These are phyloP conservation scores for Scaptomyza graminum DNA, from an alignment of 1,140 invertebrate species.

Conservation along the genomic window DNA sequence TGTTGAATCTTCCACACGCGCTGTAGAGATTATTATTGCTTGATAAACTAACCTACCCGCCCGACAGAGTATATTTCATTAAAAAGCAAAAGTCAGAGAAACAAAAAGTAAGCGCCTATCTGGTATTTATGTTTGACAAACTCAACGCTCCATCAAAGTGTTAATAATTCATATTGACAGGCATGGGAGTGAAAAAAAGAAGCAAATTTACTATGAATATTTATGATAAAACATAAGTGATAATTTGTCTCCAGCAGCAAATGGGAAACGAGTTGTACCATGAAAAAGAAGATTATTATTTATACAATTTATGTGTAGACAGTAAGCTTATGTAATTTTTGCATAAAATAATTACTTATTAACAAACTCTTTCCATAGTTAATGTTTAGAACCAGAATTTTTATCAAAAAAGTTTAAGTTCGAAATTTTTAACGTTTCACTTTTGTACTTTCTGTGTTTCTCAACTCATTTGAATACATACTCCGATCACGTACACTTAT, in stretches of 20 bases:
- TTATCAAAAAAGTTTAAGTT: too few relatives aligned
- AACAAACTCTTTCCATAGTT: too few relatives aligned
- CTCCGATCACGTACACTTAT: background rate
- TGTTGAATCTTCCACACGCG: constrained; percentile 18
- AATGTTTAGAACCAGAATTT: too few relatives aligned
- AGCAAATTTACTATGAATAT: constrained; percentile 11
- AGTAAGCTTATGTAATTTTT: background rate
- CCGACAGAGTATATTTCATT: constrained; percentile 29
- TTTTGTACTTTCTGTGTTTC: too few relatives aligned
- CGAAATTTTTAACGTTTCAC: too few relatives aligned
- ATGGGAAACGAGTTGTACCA: constrained; percentile 1
- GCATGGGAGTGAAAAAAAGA: constrained; percentile 20
- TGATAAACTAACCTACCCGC: constrained; percentile 30
- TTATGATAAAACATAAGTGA: constrained; percentile 36
- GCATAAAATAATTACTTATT: too few relatives aligned
- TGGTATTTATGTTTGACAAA: constrained; percentile 46
- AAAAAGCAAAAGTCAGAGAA: constrained; percentile 31
- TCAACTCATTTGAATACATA: too few relatives aligned
- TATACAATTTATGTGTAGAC: background rate
- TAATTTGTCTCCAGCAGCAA: constrained; percentile 25
- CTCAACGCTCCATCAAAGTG: constrained; percentile 39
- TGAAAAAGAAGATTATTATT: background rate
- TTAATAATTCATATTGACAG: constrained; percentile 42
- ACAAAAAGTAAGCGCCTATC: constrained; percentile 22
- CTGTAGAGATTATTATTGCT: constrained; percentile 27